Base-by-base conservation (phyloP, 2,888 invertebrate genomes). In the Caenorhabditis sp. region DNA sequence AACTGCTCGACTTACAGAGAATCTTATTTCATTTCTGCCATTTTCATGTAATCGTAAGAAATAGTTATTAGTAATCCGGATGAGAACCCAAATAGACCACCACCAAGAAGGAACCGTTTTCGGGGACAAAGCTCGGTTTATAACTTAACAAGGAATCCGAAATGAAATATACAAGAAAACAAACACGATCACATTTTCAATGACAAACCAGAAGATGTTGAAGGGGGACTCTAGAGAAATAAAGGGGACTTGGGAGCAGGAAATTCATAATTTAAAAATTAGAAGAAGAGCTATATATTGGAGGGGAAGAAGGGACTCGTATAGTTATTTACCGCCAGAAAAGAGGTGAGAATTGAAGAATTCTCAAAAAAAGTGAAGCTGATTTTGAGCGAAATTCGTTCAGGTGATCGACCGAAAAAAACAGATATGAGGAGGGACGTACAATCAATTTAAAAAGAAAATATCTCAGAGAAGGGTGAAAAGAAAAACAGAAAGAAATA, bases 161-260 rank as follows among this genome's bases (percentile, higher is more conserved):
- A 65, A 6, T n/a, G 9, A 47, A 67, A 67, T 60, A 60, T 60
- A 60, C 60, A 60, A 37, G 58, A 37, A 58, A 35, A 40, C 40
- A 20, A 37, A 58, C 58, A 67, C 15, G 55, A 37, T 67, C 67
- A 53, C 53, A 65, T 65, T 37, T 28, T 62, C n/a, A 47, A 64
- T 47, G 47, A 64, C 50, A 47, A 32, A 32, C 32, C 32, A 32
- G 32, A 32, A 11, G 47, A 9, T 15, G 11, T 40, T 35, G 47
- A 22, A 24, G 32, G 32, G 51, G 37, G 24, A 37, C 50, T 50
- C 22, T 64, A 64, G 47, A 62, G 22, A 26, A 26, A n/a, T 11
- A 58, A 15, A 58, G 32, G 13, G 44, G 44, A 15, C 4, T 3
- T 50, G 20, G 20, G 50, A 26, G 51, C 5, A 9, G 47, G 47